Evolutionary conservation across 1,140 invertebrate species (phyloP), one percentile per base, ranked within the genome.

Genomic region (Drosophila bocki): DNA sequence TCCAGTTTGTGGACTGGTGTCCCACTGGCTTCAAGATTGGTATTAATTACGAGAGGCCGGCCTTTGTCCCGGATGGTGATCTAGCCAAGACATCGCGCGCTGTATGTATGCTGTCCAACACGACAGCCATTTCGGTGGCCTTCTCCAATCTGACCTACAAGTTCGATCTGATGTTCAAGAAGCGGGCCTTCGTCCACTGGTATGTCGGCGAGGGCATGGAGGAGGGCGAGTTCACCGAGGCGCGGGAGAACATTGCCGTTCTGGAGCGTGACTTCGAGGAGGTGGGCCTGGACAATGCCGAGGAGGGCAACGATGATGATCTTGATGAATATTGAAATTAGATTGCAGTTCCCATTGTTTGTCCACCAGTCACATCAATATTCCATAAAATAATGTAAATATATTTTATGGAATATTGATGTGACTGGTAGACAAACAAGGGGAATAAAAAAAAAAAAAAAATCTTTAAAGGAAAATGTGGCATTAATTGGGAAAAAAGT

Each of bases 101-200:
- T 41, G 95, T 96, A n/a, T 96, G 95, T 85, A 96, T 97, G 96
- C 93, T 96, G 58, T 95, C 95, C 91, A 97, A 96, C 92, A 97
- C 96, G 17, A 97, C 96, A 0, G 96, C 96, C 78, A 96, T 97
- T 57, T 95, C 95, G 12, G 96, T 96, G 88, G 96, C 96, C 22
- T 97, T 96, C 94, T 94, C 94, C 51, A 94, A 96, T 71, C 93
- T 96, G 17, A 94, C 96, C 90, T 95, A 96, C 92, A 97, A 97
- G 92, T 97, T 97, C 87, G 96, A 97, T 92, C 93, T 97, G 69
- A 97, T 97, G 96, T 97, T 96, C 93, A 94, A 95, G 57, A 97
- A 97, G 91, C 93, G 96, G 17, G 96, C 96, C 17, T 97, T 97
- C 78, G 96, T 96, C 41, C 96, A 96, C 85, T 96, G 95, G 95